Evolutionary conservation across 2,888 invertebrate species (phyloP), one percentile per base, ranked within the genome.

Genomic region (Hemicrepidius hirtus): DNA sequence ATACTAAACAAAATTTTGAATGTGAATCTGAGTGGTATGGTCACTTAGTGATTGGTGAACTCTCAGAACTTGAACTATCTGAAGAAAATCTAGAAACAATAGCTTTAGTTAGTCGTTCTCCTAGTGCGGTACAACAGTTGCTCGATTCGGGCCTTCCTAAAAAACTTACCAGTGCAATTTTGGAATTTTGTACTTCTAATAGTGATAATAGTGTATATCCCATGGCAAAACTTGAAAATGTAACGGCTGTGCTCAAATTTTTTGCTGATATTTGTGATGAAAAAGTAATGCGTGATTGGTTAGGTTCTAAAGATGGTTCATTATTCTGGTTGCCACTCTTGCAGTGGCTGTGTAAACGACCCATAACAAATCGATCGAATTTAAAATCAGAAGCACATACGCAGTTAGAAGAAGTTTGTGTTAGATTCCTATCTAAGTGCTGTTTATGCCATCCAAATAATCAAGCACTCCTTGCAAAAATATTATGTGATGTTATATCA

Each of bases 321-420:
- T 88, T 90, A n/a, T 97, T 97, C 87, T 97, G 97, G 97, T 89
- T 92, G 55, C 94, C 95, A 3, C 87, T 97, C 74, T 88, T 97
- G 9, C 90, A 92, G 71, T 88, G 95, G 83, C 88, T 95, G 28
- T 94, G 94, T 83, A 90, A 83, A 65, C 82, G 83, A 63, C 83
- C 84, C 0, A 76, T 76, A 0, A 80, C 76, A 41, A 81, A 80
- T 63, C 81, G 82, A 71, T 82, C 82, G 2, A 83, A 77, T 71
- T 76, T 85, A 12, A 82, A 85, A 60, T 84, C 85, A 0, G 81
- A 81, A 60, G 75, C 75, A 13, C 90, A 89, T 77, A 89, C 90
- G 0, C 87, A 89, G 46, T 84, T 94, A 67, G 94, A 94, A 82
- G 91, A 93, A 79, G 92, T 93, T 13, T 93, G 95, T 53, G 94